phyloP scores from a whole-genome alignment of 2,888 invertebrate species.

The Xylota segnis region DNA sequence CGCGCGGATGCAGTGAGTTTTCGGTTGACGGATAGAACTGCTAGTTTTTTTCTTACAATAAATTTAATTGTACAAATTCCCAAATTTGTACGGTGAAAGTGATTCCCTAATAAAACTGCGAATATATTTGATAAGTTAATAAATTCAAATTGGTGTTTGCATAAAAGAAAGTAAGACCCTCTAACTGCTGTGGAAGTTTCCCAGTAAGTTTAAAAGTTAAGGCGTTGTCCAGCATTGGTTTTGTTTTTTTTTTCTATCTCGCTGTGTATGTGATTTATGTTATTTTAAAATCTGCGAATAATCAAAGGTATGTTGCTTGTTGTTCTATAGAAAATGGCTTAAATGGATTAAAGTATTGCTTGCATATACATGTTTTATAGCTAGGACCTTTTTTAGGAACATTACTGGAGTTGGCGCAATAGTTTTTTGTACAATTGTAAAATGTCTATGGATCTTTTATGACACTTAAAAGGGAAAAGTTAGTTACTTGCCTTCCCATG shows the following conservation, averaged over 20 bases:
- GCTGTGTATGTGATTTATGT: constrained; percentile 49
- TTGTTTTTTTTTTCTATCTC: constrained; percentile 36
- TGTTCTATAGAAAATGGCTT: neutral
- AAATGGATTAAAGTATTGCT: neutral
- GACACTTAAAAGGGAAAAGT: neutral
- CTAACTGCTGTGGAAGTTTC: neutral
- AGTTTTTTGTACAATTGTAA: neutral
- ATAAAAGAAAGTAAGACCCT: constrained; percentile 13
- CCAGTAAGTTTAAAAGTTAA: constrained; percentile 48
- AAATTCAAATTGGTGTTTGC: constrained; percentile 10
- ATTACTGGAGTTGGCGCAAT: constrained; percentile 18
- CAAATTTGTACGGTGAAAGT: constrained; percentile 56
- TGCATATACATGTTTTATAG: neutral
- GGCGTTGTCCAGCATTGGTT: constrained; percentile 68
- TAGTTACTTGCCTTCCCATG: constrained; percentile 3
- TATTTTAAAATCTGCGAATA: constrained; percentile 43
- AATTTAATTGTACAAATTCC: constrained; percentile 46
- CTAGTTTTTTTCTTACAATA: constrained; percentile 42
- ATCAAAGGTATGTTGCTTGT: constrained; percentile 18
- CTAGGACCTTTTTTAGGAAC: neutral
- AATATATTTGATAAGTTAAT: neutral
- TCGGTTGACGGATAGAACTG: constrained; percentile 61
- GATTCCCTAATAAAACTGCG: constrained; percentile 14
- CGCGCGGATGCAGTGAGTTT: constrained; percentile 63
- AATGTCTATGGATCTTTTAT: neutral